These are phyloP conservation scores for Smittia aterrima DNA, from an alignment of 2,888 invertebrate species.

Conservation along the genomic window DNA sequence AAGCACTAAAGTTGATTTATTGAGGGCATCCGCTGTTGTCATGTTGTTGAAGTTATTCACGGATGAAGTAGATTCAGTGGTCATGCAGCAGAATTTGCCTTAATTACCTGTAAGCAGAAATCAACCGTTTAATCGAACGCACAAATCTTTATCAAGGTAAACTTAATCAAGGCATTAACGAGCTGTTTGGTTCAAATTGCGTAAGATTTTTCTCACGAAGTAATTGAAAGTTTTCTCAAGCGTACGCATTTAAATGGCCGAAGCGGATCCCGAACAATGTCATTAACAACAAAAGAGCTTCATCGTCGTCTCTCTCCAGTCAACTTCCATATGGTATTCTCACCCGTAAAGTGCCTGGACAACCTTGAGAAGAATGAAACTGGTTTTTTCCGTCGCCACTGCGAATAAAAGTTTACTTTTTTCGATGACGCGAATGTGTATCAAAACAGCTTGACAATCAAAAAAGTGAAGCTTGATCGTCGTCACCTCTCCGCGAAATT, in stretches of 20 bases:
- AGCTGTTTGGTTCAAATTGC: neutral
- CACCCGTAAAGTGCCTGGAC: neutral
- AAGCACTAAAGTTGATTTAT: constrained; percentile 25
- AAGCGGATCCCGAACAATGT: neutral
- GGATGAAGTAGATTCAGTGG: neutral
- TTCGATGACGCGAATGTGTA: neutral
- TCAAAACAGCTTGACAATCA: neutral
- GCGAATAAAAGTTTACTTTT: too few species aligned
- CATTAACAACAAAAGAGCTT: constrained; percentile 1
- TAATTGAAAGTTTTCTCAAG: neutral
- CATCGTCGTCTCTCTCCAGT: neutral
- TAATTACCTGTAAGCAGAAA: neutral
- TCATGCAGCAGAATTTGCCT: neutral
- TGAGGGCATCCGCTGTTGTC: constrained; percentile 32
- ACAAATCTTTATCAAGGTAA: neutral
- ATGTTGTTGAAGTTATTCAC: neutral
- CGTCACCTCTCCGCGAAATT: neutral
- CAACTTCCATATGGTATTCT: neutral
- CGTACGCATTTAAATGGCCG: neutral
- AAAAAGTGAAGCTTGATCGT: neutral
- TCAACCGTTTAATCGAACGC: neutral
- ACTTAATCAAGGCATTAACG: neutral
- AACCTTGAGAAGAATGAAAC: constrained; percentile 5
- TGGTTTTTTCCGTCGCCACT: neutral
- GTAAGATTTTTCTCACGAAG: constrained; percentile 14